Base-by-base conservation (phyloP, 2,113 vertebrate species). In the Azemiops feae region DNA sequence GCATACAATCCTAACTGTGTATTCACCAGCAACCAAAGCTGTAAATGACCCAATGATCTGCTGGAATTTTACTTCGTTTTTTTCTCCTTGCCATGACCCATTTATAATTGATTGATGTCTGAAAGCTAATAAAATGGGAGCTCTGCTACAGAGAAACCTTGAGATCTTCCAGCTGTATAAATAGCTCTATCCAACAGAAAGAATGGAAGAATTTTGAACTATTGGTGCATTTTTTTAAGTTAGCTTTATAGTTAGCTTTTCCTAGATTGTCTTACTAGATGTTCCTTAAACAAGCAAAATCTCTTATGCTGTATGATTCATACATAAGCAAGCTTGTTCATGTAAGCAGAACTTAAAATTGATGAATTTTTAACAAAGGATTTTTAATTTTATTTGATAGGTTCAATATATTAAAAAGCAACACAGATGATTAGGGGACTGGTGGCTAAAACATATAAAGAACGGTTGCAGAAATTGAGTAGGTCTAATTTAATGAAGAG, bases 151-250 rank as follows among this genome's bases (percentile, higher is more conserved):
- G 57, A 93, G 14, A 94, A 94, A 92, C 47, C 90, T 93, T 96
- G 92, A 96, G 93, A 89, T 93, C 93, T 95, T 94, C 95, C 95
- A 97, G 96, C 57, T 97, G 92, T 95, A 95, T 87, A 94, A 96
- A 94, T 12, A 96, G 54, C 58, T 30, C 89, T 0, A 57, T 87
- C 7, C 89, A 90, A 89, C 22, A 87, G 57, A 92, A 74, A 95
- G 64, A 22, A 53, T 88, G 30, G 27, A 88, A 27, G 5, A 91
- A 95, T 91, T 58, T 88, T 81, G 27, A 7, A 50, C 69, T 23
- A 89, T 54, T 6, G 8, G 91, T 7, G 90, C 0, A 0, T 2
- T 11, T 43, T 53, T 81, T 57, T 43, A 14, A 87, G 39, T 55
- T 86, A 50, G 90, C 87, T 87, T 87, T 60, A 86, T 54, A 2